Percentiles rank a stretch among this genome's conserved stretches.
Evolutionary conservation across 1,140 invertebrate genomes (phyloP).

Genomic region (Whitmania pigra): DNA sequence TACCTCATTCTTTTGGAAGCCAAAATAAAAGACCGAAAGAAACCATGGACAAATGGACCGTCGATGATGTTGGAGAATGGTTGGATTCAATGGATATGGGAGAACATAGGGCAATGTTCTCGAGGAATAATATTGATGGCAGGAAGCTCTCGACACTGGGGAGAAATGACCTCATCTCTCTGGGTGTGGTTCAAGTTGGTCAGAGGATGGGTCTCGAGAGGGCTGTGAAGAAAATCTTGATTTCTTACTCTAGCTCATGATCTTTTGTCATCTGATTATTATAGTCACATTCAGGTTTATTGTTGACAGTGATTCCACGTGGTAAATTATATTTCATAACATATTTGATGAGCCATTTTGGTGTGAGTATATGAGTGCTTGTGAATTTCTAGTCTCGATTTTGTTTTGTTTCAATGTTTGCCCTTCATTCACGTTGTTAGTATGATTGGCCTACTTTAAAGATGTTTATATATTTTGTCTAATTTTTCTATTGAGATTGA

Average conservation of each 20-base stretch:
- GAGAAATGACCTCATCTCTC: slow-evolving; percentile 36
- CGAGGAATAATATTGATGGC: slow-evolving; percentile 35
- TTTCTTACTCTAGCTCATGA: neutral
- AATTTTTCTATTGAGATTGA: too few species aligned
- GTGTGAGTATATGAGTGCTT: too few species aligned
- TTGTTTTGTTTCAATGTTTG: too few species aligned
- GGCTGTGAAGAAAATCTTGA: slow-evolving; percentile 36
- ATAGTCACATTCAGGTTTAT: too few species aligned
- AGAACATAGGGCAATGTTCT: slow-evolving; percentile 37
- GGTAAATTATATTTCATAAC: too few species aligned
- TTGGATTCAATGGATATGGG: slow-evolving; percentile 36
- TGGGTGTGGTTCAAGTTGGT: slow-evolving; percentile 39
- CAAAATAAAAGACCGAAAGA: neutral
- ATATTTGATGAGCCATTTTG: too few species aligned
- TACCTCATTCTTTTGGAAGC: neutral
- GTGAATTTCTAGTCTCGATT: too few species aligned
- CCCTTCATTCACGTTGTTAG: too few species aligned
- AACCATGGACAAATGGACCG: slow-evolving; percentile 32
- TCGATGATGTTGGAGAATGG: slow-evolving; percentile 39
- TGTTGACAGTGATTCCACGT: too few species aligned
- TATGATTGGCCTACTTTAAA: too few species aligned
- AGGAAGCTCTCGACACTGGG: slow-evolving; percentile 33
- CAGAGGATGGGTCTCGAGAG: slow-evolving; percentile 39
- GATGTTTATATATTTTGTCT: too few species aligned
- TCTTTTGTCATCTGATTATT: too few species aligned